Evolutionary conservation across 2,797 vertebrate species (phyloP), one percentile per base, ranked within the genome.

Genomic region (Pithecia hirsuta): DNA sequence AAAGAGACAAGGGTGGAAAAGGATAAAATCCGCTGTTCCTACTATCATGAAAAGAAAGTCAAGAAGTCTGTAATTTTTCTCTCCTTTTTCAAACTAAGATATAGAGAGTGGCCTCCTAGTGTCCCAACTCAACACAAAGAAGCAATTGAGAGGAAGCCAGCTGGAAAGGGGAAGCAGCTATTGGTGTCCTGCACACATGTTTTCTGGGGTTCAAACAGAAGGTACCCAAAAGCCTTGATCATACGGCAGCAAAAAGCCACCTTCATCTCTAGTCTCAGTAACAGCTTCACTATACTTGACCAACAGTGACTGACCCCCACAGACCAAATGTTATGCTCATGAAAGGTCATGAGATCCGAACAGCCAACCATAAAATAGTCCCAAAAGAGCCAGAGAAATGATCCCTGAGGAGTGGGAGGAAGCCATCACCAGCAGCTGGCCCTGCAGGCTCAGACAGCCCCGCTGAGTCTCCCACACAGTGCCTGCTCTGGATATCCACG

Each of bases 301-400:
- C 15, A 50, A 74, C 64, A 83, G 57, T 50, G 36, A 33, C 64
- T 79, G 92, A 87, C 11, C 55, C 20, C 64, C 41, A 39, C 12
- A 55, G 17, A 90, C 36, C n/a, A 75, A 61, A 92, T 19, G 50
- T 15, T 83, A 59, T 19, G 39, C 36, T 96, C 64, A 55, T 12
- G 41, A 79, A 95, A 97, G 75, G 74, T 96, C 95, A 83, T 94
- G 81, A 79, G 94, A 97, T 88, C 93, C 33, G 88, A 97, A 96
- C 26, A 96, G 46, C 20, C 70, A 93, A 84, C 48, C 87, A 46
- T 20, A 24, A 88, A 82, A 79, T 19, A 70, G 85, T 96, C 85
- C 74, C 91, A 67, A 11, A 78, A 94, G 59, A 95, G 52, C 28
- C 52, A 61, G n/a, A 93, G 59, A 92, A 78, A 44, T 1, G 50